Evolutionary conservation across 2,113 vertebrate species (phyloP).

Genomic region (Enhydra lutris): DNA sequence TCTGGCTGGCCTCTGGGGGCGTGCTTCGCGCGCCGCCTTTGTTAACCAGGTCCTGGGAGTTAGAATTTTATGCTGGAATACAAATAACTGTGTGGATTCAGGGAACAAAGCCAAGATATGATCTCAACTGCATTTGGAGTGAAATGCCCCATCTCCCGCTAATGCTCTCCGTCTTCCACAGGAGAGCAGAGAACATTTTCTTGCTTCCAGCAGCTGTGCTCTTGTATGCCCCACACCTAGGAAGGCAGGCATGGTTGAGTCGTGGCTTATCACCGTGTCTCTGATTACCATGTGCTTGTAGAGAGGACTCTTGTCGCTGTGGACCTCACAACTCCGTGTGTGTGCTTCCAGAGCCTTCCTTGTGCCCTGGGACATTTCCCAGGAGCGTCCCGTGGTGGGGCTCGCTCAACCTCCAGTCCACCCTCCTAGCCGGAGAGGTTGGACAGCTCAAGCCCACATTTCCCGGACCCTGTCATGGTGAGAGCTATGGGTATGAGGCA

Average conservation of each 20-base stretch:
- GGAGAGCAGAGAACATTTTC: neutral
- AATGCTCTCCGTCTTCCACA: neutral
- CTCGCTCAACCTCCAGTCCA: neutral
- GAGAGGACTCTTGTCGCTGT: neutral
- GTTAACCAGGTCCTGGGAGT: slow-evolving; percentile 68
- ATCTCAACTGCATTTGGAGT: slow-evolving; percentile 70
- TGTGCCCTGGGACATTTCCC: neutral
- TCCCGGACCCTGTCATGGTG: neutral
- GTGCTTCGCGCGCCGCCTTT: slow-evolving; percentile 38
- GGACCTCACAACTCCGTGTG: neutral
- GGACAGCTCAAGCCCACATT: neutral
- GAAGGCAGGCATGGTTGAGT: neutral
- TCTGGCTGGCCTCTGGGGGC: slow-evolving; percentile 74
- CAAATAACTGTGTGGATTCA: slow-evolving; percentile 68
- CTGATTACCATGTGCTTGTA: neutral
- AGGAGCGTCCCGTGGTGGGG: neutral
- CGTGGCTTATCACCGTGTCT: neutral
- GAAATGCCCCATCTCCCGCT: slow-evolving; percentile 43
- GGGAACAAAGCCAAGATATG: slow-evolving; percentile 74
- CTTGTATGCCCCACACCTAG: neutral
- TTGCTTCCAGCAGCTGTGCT: neutral
- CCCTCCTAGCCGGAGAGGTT: neutral
- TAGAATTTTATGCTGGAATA: slow-evolving; percentile 72
- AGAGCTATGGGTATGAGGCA: neutral
- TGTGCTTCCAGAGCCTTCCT: neutral